Evolutionary conservation across 30 jellyfish, hydroid and myxozoan genomes (phyloP).

Genomic region (Clytia hemisphaerica): DNA sequence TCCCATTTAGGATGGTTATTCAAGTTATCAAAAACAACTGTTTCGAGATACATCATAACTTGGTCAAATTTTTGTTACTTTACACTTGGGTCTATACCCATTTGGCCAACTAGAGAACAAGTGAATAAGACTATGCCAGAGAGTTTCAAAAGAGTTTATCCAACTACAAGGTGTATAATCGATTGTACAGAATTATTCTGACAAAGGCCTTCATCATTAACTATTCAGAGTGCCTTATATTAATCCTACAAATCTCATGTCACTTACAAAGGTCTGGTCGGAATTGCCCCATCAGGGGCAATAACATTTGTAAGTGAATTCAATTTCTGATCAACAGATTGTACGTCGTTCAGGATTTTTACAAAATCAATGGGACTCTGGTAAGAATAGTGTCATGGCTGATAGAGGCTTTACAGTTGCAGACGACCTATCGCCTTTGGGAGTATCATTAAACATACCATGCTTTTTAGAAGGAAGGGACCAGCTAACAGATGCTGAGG

Average conservation of each 20-base stretch:
- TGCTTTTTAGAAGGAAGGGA: constrained; percentile 36
- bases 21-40: constrained; percentile 31
- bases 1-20: constrained; percentile 37
- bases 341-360: constrained; percentile 26
- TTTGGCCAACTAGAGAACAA: constrained; percentile 49
- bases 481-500: constrained; percentile 35
- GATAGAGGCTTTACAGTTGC: constrained; percentile 35
- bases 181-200: constrained; percentile 56
- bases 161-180: constrained; percentile 40
- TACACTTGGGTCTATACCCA: constrained; percentile 40
- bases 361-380: constrained; percentile 19
- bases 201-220: constrained; percentile 43
- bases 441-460: constrained; percentile 27
- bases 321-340: constrained; percentile 27
- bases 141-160: constrained; percentile 22
- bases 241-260: constrained; percentile 44
- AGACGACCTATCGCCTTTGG: constrained; percentile 21
- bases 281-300: constrained; percentile 64
- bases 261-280: constrained; percentile 44
- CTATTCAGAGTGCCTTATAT: constrained; percentile 27
- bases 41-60: constrained; percentile 37
- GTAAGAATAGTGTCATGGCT: constrained; percentile 31
- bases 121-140: constrained; percentile 38
- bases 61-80: constrained; percentile 46
- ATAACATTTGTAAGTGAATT: constrained; percentile 30